phyloP scores from a whole-genome alignment of 2,113 vertebrate genomes.

The Melanerpes aurifrons region DNA sequence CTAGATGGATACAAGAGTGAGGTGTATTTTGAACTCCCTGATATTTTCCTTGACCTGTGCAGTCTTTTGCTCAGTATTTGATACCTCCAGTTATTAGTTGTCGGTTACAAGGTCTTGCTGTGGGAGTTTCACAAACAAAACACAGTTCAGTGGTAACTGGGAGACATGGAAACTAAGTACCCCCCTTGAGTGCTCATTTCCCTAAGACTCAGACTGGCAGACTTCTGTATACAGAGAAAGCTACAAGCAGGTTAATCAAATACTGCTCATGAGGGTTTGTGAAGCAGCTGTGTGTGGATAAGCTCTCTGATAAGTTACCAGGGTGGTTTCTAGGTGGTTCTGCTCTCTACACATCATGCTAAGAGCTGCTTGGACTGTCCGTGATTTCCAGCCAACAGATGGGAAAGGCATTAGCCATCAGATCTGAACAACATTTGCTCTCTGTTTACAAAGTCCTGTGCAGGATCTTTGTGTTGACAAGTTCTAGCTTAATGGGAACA shows the following conservation, averaged over 20 bases:
- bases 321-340: constrained; percentile 23
- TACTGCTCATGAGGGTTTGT: background rate
- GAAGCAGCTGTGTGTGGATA: background rate
- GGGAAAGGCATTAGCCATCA: constrained; percentile 50
- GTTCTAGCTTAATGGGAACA: background rate
- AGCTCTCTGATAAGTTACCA: constrained; percentile 33
- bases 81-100: background rate
- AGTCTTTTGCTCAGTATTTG: background rate
- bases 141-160: background rate
- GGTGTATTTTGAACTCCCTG: background rate
- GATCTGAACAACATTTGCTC: constrained; percentile 37
- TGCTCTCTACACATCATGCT: background rate
- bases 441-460: constrained; percentile 43
- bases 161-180: background rate
- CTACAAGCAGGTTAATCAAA: background rate
- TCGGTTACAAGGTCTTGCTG: background rate
- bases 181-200: background rate
- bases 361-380: constrained; percentile 20
- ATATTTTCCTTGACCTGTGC: background rate
- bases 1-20: background rate
- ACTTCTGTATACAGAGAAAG: background rate
- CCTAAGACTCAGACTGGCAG: background rate
- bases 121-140: background rate
- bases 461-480: background rate
- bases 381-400: constrained; percentile 61